These are phyloP conservation scores for Tanypteryx hageni DNA, from an alignment of 2,888 invertebrate species.

Conservation along the genomic window DNA sequence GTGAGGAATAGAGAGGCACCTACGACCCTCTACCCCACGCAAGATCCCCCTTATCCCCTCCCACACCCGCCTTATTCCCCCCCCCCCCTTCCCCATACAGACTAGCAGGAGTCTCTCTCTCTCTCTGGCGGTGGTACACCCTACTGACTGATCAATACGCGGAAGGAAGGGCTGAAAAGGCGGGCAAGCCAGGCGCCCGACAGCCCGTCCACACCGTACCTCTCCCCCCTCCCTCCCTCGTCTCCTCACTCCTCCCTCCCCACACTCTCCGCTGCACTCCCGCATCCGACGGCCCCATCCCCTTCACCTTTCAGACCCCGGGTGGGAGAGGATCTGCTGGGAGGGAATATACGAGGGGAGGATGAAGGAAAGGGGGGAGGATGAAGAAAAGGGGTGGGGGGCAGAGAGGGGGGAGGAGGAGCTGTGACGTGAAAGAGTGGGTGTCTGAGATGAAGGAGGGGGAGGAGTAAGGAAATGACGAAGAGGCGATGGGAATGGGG, in stretches of 20 bases:
- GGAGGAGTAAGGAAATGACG: slow-evolving; percentile 35
- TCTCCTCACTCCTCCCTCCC: background rate
- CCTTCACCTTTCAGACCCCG: background rate
- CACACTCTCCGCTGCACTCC: background rate
- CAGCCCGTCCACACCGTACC: slow-evolving; percentile 20
- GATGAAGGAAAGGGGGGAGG: too few relatives aligned
- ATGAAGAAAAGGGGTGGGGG: background rate
- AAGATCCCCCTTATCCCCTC: too few relatives aligned
- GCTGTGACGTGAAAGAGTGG: background rate
- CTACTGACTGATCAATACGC: slow-evolving; percentile 56
- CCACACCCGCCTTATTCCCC: background rate
- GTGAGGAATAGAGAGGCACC: background rate
- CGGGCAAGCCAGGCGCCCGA: slow-evolving; percentile 51
- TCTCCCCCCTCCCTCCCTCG: background rate
- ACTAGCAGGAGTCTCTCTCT: background rate
- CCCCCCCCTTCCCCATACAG: background rate
- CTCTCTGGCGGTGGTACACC: background rate
- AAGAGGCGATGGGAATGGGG: slow-evolving; percentile 55
- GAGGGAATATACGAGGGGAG: background rate
- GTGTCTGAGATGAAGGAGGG: too few relatives aligned
- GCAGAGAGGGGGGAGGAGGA: background rate
- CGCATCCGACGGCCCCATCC: background rate
- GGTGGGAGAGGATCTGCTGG: background rate
- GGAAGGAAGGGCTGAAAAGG: slow-evolving; percentile 48
- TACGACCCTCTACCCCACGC: too few relatives aligned